phyloP scores from a whole-genome alignment of 2,113 vertebrate species.

The Rhadina sibilatrix region DNA sequence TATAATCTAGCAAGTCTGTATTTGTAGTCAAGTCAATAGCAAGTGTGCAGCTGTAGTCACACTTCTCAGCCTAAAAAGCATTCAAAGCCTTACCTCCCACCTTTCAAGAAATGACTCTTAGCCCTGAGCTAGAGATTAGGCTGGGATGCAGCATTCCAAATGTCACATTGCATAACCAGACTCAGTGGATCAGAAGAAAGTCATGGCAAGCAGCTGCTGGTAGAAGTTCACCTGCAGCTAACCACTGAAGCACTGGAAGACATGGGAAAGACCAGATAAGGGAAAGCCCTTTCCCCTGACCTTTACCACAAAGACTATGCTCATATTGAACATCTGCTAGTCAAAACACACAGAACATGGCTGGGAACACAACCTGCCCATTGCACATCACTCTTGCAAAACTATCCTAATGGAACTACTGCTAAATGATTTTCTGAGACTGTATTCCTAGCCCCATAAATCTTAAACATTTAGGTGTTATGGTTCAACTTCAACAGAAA shows the following conservation, averaged over 20 bases:
- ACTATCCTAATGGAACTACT: neutral
- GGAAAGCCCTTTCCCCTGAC: neutral
- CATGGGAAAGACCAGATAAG: neutral
- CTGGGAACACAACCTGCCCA: neutral
- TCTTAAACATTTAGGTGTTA: neutral
- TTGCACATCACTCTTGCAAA: neutral
- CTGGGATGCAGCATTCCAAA: neutral
- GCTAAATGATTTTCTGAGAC: neutral
- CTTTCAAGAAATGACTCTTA: neutral
- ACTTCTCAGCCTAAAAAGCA: neutral
- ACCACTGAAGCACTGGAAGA: neutral
- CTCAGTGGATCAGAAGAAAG: neutral
- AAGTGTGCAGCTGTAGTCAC: neutral
- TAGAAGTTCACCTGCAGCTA: neutral
- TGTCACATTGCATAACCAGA: neutral
- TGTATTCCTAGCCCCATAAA: neutral
- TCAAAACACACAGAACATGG: neutral
- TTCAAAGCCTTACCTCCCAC: neutral
- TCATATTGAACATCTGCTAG: neutral
- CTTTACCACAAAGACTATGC: neutral
- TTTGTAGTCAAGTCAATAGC: neutral
- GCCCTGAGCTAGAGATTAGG: neutral
- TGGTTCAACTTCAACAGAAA: neutral
- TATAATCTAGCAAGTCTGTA: neutral
- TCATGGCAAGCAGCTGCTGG: neutral